These are phyloP conservation scores for Magallana angulata DNA, from an alignment of 1,140 invertebrate species.

Conservation along the genomic window DNA sequence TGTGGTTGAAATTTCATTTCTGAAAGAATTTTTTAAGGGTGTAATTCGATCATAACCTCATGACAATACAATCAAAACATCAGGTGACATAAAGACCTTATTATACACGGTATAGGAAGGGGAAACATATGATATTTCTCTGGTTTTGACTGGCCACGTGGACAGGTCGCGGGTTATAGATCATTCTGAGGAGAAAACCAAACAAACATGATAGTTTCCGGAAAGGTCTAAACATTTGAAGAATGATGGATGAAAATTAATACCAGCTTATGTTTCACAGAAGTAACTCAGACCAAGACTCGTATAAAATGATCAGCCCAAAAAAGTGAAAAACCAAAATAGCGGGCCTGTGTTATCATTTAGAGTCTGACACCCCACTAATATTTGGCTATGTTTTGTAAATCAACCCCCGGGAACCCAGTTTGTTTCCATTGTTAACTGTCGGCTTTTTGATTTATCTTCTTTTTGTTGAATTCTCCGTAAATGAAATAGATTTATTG, in stretches of 20 bases:
- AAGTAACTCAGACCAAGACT: not conserved
- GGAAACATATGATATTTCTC: conserved; percentile 5
- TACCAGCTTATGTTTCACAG: conserved; percentile 6
- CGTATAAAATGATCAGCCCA: not conserved
- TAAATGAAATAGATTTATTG: too few species aligned
- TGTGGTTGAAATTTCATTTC: too few species aligned
- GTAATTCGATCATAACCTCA: too few species aligned
- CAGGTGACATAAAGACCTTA: too few species aligned
- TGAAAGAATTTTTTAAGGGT: too few species aligned
- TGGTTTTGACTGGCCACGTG: conserved; percentile 8
- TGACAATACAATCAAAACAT: too few species aligned
- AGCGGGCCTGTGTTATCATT: not conserved
- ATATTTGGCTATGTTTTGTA: conserved; percentile 15
- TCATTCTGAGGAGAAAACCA: not conserved
- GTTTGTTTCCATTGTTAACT: not conserved
- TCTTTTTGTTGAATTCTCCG: not conserved
- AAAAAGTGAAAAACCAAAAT: conserved; percentile 18
- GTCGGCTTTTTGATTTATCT: not conserved
- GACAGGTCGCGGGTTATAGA: not conserved
- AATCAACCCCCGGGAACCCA: not conserved
- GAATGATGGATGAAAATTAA: conserved; percentile 25
- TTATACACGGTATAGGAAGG: too few species aligned
- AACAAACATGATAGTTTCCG: not conserved
- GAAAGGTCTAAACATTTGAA: conserved; percentile 28
- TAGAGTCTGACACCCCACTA: conserved; percentile 6